A percentile compares a stretch with the other conserved stretches of the same genome.
phyloP scores from a whole-genome alignment of 2,888 invertebrate genomes.

The Neria commutata region DNA sequence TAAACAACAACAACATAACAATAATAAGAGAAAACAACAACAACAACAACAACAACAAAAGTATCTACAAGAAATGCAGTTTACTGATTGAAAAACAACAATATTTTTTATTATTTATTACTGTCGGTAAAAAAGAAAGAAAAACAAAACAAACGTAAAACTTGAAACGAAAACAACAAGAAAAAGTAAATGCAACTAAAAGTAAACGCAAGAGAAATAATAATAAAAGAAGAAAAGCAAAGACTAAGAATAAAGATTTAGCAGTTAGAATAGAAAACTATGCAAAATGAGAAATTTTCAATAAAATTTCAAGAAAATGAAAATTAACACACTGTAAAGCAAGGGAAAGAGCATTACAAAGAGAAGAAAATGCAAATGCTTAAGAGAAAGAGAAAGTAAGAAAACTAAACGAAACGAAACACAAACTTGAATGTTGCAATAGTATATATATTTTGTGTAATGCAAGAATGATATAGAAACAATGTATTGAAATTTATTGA shows the following conservation, averaged over 20 bases:
- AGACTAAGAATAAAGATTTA: slow-evolving; percentile 46
- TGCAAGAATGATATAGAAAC: not conserved
- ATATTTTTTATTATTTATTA: not conserved
- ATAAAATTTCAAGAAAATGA: slow-evolving; percentile 25
- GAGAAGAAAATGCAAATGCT: slow-evolving; percentile 17
- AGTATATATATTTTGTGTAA: not conserved
- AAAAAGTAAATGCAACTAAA: slow-evolving; percentile 23
- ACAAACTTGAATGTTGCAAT: not conserved
- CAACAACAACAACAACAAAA: slow-evolving; percentile 13
- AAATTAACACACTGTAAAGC: slow-evolving; percentile 9
- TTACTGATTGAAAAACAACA: slow-evolving; percentile 20
- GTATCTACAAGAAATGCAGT: slow-evolving; percentile 28
- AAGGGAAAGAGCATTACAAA: slow-evolving; percentile 16
- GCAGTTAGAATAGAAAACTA: slow-evolving; percentile 40
- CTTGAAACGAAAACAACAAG: slow-evolving; percentile 4
- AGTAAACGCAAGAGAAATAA: too few species aligned
- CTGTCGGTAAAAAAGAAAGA: not conserved
- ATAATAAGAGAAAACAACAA: slow-evolving; percentile 8
- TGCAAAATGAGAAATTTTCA: slow-evolving; percentile 31
- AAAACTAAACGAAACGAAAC: not conserved
- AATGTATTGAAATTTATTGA: not conserved
- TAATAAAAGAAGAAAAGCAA: slow-evolving; percentile 42
- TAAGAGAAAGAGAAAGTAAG: slow-evolving; percentile 9
- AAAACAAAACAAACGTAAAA: not conserved
- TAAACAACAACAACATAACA: slow-evolving; percentile 27